A percentile compares a stretch with the other conserved stretches of the same genome.
phyloP scores from a whole-genome alignment of 2,888 invertebrate species.

The Rhagonycha lutea region DNA sequence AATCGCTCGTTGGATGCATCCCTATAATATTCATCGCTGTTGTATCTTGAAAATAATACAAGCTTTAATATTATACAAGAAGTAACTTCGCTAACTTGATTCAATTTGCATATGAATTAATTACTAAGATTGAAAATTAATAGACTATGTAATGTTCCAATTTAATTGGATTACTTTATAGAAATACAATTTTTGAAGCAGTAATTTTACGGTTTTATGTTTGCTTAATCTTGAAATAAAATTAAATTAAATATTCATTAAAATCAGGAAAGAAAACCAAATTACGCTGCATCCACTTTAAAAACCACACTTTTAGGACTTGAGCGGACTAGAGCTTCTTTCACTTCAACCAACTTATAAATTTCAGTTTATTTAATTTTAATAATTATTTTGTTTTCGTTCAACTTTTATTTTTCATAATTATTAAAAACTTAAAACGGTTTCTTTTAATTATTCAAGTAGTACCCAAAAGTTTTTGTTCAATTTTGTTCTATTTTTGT shows the following conservation, averaged over 20 bases:
- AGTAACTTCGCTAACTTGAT: not conserved
- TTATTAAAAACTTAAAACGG: not conserved
- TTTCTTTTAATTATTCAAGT: not conserved
- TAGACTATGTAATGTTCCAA: not conserved
- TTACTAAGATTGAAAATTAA: constrained; percentile 12
- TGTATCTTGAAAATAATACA: constrained; percentile 7
- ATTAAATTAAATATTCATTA: constrained; percentile 13
- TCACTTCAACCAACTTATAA: constrained; percentile 5
- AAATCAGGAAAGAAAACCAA: not conserved
- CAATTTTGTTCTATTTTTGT: not conserved
- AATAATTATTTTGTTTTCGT: not conserved
- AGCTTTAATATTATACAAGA: not conserved
- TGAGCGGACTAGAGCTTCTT: too few species aligned
- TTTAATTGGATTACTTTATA: not conserved
- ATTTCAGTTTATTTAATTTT: constrained; percentile 7
- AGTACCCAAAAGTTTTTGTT: not conserved
- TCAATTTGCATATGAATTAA: constrained; percentile 15
- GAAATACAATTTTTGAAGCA: not conserved
- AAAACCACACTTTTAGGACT: not conserved
- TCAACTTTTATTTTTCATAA: not conserved
- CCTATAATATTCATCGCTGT: constrained; percentile 9
- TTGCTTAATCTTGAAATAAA: not conserved
- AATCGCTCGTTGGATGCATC: constrained; percentile 1
- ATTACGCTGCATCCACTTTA: constrained; percentile 1
- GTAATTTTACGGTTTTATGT: not conserved